phyloP scores from a whole-genome alignment of 1,140 invertebrate genomes.

The Aphelenchoides fujianensis region DNA sequence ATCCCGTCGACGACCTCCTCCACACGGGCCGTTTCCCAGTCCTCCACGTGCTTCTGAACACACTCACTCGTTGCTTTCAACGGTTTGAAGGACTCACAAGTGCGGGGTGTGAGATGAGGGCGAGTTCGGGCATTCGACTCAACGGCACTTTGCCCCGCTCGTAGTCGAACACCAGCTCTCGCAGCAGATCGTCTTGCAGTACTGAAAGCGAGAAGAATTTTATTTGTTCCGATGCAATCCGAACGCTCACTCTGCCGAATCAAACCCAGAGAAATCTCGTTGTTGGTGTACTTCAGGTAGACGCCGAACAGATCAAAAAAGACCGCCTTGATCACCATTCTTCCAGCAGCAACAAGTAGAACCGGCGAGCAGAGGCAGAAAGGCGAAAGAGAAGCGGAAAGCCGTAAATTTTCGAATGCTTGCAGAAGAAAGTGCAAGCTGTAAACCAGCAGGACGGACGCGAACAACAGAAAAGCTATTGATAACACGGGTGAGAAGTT shows the following conservation, averaged over 20 bases:
- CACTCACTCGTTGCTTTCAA: background rate
- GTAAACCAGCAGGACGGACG: too few relatives aligned
- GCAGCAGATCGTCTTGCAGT: background rate
- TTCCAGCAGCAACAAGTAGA: too few relatives aligned
- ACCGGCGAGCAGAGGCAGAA: too few relatives aligned
- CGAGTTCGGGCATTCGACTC: background rate
- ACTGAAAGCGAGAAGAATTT: background rate
- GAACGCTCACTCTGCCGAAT: background rate
- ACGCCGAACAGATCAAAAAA: constrained; percentile 1
- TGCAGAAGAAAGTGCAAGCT: too few relatives aligned
- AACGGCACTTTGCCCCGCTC: background rate
- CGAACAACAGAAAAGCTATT: too few relatives aligned
- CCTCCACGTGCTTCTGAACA: background rate
- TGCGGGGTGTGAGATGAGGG: background rate
- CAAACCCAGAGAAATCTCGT: background rate
- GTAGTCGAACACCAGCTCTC: background rate
- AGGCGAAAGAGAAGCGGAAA: too few relatives aligned
- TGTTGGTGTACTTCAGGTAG: background rate
- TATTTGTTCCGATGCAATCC: background rate
- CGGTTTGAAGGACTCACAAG: background rate
- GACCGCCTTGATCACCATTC: background rate
- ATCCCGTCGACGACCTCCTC: background rate
- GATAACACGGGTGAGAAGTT: too few relatives aligned
- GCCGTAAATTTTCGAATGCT: too few relatives aligned
- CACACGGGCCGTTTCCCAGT: background rate